Evolutionary conservation across 2,797 vertebrate species (phyloP).

Genomic region (Microctenopoma steveboyesi): DNA sequence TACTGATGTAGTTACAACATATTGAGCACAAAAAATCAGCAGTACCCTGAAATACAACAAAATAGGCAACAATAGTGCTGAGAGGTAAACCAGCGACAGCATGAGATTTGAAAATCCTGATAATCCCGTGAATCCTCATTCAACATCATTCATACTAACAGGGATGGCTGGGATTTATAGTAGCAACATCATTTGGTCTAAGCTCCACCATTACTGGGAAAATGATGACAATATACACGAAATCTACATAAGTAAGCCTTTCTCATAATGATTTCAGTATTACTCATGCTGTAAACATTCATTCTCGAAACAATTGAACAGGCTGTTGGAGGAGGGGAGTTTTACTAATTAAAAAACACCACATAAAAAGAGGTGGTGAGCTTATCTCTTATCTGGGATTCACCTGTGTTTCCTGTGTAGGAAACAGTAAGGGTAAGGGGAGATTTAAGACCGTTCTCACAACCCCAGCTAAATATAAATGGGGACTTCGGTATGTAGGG

Average conservation of each 20-base stretch:
- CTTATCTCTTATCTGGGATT: neutral
- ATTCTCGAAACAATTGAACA: slow-evolving; percentile 22
- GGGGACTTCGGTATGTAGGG: neutral
- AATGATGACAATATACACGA: neutral
- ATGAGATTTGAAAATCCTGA: neutral
- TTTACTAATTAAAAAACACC: slow-evolving; percentile 9
- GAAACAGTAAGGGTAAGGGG: slow-evolving; percentile 1
- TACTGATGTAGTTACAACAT: neutral
- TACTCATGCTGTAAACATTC: slow-evolving; percentile 3
- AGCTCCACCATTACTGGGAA: neutral
- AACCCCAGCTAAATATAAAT: slow-evolving; percentile 5
- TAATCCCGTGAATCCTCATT: neutral
- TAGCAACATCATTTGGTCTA: neutral
- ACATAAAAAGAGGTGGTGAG: neutral
- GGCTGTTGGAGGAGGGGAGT: neutral
- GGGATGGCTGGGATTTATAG: neutral
- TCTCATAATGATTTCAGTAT: slow-evolving; percentile 29
- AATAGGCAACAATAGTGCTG: neutral
- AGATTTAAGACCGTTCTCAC: slow-evolving; percentile 18
- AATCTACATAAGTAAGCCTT: slow-evolving; percentile 9
- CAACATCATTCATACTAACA: neutral
- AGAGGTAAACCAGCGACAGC: neutral
- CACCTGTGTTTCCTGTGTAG: neutral
- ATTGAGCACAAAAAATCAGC: neutral
- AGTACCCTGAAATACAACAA: neutral